These are phyloP conservation scores for Lampris incognitus DNA, from an alignment of 2,113 vertebrate species.

Conservation along the genomic window DNA sequence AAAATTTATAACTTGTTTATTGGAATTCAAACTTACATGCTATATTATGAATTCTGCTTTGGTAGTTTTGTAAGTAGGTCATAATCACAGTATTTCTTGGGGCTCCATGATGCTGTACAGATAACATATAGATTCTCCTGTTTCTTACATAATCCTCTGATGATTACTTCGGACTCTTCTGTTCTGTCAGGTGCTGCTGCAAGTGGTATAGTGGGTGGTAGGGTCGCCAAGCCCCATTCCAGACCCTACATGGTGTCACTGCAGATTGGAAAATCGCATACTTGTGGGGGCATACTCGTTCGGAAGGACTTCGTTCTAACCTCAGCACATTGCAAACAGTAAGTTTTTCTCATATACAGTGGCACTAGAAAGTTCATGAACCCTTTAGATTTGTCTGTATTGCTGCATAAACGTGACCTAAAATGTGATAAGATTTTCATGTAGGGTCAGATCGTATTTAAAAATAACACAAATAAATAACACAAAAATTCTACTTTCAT, in stretches of 20 bases:
- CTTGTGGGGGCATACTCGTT: constrained; percentile 77
- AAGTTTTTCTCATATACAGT: constrained; percentile 22
- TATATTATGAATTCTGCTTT: no score
- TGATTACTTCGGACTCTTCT: background rate
- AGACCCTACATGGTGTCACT: constrained; percentile 86
- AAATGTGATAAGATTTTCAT: no score
- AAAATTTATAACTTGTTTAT: background rate
- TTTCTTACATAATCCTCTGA: background rate
- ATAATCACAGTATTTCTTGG: no score
- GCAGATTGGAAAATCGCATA: background rate
- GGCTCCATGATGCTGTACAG: background rate
- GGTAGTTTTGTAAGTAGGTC: no score
- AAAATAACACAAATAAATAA: no score
- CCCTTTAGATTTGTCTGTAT: no score
- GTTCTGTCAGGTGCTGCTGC: constrained; percentile 66
- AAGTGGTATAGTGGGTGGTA: constrained; percentile 82
- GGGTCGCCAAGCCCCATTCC: constrained; percentile 78
- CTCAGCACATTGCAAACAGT: constrained; percentile 65
- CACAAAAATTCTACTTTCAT: no score
- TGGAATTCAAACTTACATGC: no score
- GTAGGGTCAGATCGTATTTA: no score
- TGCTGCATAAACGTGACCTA: no score
- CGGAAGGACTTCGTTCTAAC: constrained; percentile 75
- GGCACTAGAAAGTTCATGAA: no score
- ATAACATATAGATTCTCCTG: no score